Base-by-base conservation (phyloP, 2,797 vertebrate genomes). In the Rhinogobio ventralis region DNA sequence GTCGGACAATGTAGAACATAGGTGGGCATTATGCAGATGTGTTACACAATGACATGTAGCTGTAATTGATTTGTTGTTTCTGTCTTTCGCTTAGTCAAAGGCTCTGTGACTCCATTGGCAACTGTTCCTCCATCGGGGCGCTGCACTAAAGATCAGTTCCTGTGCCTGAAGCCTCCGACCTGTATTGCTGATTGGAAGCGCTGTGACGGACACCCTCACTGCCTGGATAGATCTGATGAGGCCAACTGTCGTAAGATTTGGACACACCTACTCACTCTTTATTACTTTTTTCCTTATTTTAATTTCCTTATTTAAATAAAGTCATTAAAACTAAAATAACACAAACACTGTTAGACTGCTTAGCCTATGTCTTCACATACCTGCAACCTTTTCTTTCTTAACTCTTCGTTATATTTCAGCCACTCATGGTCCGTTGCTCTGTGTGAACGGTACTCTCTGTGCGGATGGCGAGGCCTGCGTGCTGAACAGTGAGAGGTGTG, bases 111-210 rank as follows among this genome's bases (percentile, higher is more conserved):
- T 2, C 90, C 91, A 0, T 78, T 51, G 0, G 88, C 93, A 83
- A 93, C 93, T 20, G 86, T 92, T 2, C 89, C 93, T 0, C 88
- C 85, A 0, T 91, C 92, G 0, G 95, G 96, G 0, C 96, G 83
- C 5, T 99, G 98, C 88, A 90, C 89, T 86, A 91, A 91, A 28
- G 96, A 94, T 23, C 96, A 99, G 92, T 99, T 99, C 19, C 91
- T 94, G 84, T 99, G 98, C 86, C 94, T 82, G 74, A 95, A 94
- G 0, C 95, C 96, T 0, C 94, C 94, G 79, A 94, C 84, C 87
- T 99, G 98, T 86, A 96, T 99, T 81, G 96, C 97, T 0, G 97
- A 96, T 91, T 99, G 98, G 97, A 97, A 96, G 91, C 95, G 91
- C 8, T 99, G 98, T 0, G 97, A 99, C 0, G 96, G 97, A 0